Evolutionary conservation across 2,888 invertebrate species (phyloP).

Genomic region (Synanthedon formicaeformis): DNA sequence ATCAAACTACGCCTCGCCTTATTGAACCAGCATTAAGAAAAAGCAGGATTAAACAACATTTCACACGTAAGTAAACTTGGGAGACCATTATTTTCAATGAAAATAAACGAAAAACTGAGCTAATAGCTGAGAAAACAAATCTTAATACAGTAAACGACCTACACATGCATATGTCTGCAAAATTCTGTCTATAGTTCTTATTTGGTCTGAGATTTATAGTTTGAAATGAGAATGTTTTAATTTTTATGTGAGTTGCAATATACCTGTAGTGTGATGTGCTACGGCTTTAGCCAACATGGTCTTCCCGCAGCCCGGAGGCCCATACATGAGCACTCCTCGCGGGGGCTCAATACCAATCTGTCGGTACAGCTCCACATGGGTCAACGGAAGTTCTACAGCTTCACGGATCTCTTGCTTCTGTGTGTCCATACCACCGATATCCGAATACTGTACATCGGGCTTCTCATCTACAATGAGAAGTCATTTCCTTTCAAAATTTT

Average conservation of each 20-base stretch:
- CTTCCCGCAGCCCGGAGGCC: slow-evolving; percentile 99
- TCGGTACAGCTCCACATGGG: slow-evolving; percentile 98
- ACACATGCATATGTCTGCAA: no score
- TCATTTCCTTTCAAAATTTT: no score
- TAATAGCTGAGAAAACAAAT: no score
- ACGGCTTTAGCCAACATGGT: slow-evolving; percentile 99
- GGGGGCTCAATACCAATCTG: slow-evolving; percentile 99
- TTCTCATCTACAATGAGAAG: slow-evolving; percentile 86
- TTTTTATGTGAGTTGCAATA: slow-evolving; percentile 3
- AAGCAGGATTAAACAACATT: no score
- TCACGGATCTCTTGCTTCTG: slow-evolving; percentile 99
- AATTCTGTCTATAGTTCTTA: no score
- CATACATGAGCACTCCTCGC: slow-evolving; percentile 97
- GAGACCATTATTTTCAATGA: no score
- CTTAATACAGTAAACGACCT: no score
- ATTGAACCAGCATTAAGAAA: no score
- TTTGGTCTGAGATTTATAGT: no score
- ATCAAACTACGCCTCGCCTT: no score
- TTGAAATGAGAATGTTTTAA: not conserved
- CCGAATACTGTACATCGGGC: slow-evolving; percentile 96
- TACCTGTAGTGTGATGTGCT: slow-evolving; percentile 96
- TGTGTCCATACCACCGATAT: slow-evolving; percentile 99
- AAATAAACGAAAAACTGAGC: no score
- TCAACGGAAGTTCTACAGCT: slow-evolving; percentile 97
- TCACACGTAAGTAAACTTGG: no score